These are phyloP conservation scores for Scartelaos histophorus DNA, from an alignment of 2,113 vertebrate species.

Conservation along the genomic window DNA sequence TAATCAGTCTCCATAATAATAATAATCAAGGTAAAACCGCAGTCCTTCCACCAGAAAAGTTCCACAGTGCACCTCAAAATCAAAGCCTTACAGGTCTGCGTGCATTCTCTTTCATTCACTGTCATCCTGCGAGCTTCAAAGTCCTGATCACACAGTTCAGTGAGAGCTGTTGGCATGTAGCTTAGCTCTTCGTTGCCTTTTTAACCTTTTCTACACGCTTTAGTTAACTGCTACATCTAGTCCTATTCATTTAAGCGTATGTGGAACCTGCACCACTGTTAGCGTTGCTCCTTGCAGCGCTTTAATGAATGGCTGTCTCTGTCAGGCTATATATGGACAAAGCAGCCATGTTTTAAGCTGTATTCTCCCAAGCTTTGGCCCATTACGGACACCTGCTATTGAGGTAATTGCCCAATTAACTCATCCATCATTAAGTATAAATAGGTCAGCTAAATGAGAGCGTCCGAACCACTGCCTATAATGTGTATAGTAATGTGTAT, in stretches of 20 bases:
- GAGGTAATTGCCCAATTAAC: constrained; percentile 79
- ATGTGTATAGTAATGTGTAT: constrained; percentile 38
- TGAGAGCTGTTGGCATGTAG: constrained; percentile 24
- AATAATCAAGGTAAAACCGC: no score
- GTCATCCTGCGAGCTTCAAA: constrained; percentile 51
- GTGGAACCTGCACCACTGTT: not conserved
- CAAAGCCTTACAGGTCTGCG: constrained; percentile 28
- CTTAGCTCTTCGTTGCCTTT: not conserved
- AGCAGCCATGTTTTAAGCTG: constrained; percentile 50
- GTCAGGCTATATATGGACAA: constrained; percentile 49
- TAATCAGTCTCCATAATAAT: no score
- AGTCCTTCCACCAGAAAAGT: no score
- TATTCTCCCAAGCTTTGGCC: constrained; percentile 68
- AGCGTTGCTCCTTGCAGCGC: not conserved
- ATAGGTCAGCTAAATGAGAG: constrained; percentile 69
- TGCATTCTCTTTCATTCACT: constrained; percentile 42
- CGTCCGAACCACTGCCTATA: constrained; percentile 31
- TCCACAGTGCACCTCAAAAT: not conserved
- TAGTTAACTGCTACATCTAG: not conserved
- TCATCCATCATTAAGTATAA: constrained; percentile 76
- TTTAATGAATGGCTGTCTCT: constrained; percentile 39
- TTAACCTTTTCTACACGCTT: not conserved
- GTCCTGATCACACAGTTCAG: constrained; percentile 29
- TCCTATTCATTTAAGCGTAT: constrained; percentile 5
- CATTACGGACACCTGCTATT: constrained; percentile 79